These are phyloP conservation scores for Brachionus angularis DNA, from an alignment of 1,140 invertebrate genomes.

Conservation along the genomic window DNA sequence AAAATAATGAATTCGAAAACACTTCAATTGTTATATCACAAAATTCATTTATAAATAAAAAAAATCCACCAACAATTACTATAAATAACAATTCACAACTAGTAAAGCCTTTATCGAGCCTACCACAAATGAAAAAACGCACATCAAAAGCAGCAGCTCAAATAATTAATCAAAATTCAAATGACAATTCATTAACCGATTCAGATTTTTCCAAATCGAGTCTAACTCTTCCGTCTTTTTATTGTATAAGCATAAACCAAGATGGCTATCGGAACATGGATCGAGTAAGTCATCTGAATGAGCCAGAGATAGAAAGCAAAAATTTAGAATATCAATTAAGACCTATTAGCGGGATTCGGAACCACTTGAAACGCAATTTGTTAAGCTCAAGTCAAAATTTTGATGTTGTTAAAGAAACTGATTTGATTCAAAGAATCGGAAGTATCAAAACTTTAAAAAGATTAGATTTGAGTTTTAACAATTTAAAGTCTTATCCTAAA, in stretches of 20 bases:
- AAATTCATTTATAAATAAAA: too few species aligned
- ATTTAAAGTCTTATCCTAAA: constrained; percentile 12
- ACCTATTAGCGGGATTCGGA: constrained; percentile 12
- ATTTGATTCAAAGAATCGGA: constrained; percentile 24
- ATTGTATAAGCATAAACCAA: constrained; percentile 29
- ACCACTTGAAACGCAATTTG: constrained; percentile 29
- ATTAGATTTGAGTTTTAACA: constrained; percentile 34
- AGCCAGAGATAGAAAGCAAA: background rate
- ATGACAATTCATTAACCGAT: background rate
- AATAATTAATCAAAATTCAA: too few species aligned
- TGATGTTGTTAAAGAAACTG: constrained; percentile 7
- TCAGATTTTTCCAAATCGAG: background rate
- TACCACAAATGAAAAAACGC: too few species aligned
- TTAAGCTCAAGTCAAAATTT: background rate
- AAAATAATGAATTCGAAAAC: too few species aligned
- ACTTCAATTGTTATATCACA: too few species aligned
- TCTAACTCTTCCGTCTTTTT: background rate
- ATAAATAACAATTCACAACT: too few species aligned
- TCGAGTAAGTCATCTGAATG: constrained; percentile 1
- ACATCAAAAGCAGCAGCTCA: too few species aligned
- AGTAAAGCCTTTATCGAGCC: too few species aligned
- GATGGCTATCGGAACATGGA: constrained; percentile 37
- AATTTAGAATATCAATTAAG: background rate
- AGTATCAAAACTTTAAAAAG: constrained; percentile 37
- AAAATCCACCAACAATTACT: too few species aligned